These are phyloP conservation scores for Meandrusa payeni DNA, from an alignment of 2,888 invertebrate species.

Conservation along the genomic window DNA sequence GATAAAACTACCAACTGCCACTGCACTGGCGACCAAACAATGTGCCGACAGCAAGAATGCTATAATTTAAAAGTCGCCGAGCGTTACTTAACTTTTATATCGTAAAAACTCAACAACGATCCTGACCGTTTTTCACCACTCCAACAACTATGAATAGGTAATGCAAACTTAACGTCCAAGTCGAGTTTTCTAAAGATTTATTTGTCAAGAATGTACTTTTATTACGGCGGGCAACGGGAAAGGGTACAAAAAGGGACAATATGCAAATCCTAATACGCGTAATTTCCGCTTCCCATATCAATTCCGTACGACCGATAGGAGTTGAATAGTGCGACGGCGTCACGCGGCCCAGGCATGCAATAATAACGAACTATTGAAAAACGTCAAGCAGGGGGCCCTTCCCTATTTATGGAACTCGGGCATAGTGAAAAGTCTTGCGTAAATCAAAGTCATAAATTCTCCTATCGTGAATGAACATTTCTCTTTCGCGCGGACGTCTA, in stretches of 20 bases:
- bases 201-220: conserved; percentile 21
- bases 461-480: conserved; percentile 80
- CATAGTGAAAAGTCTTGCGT: conserved; percentile 69
- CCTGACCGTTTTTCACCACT: conserved; percentile 9
- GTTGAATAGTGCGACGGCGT: conserved; percentile 61
- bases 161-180: conserved; percentile 14
- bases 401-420: conserved; percentile 62
- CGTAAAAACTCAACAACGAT: conserved; percentile 13
- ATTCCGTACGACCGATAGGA: conserved; percentile 51
- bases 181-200: conserved; percentile 16
- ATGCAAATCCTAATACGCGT: conserved; percentile 53
- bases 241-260: conserved; percentile 46
- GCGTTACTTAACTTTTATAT: conserved; percentile 20
- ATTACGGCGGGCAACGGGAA: conserved; percentile 27
- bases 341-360: conserved; percentile 55
- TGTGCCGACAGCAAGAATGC: conserved; percentile 48
- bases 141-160: conserved; percentile 18
- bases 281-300: conserved; percentile 58
- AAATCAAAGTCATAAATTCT: conserved; percentile 79
- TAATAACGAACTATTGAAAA: conserved; percentile 62
- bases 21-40: conserved; percentile 64
- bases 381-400: conserved; percentile 65
- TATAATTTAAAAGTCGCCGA: conserved; percentile 37
- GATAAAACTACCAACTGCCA: conserved; percentile 78
- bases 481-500: conserved; percentile 74